Base-by-base conservation (phyloP, 1,140 invertebrate genomes). In the Drosophila azteca region DNA sequence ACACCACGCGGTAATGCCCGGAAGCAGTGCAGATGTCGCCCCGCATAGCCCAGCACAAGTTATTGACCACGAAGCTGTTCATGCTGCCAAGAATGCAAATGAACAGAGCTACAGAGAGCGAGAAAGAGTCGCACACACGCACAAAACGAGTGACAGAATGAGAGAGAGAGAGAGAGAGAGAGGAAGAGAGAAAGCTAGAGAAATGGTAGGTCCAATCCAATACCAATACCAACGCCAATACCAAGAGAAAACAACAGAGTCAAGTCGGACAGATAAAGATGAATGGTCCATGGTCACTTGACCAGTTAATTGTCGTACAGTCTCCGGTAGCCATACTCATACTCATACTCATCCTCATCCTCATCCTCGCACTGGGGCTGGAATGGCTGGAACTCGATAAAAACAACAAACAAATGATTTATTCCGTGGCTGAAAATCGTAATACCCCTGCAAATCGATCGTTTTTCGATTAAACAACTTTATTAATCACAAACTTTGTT, bases 1-100 rank as follows among this genome's bases (percentile, higher is more conserved):
- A 87, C 81, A 85, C 81, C 81, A 82, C 87, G 69, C 70, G 73
- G 45, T 81, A 87, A 87, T 85, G 81, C 82, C 81, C 81, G 81
- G 81, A 85, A 85, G 81, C 81, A 85, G 78, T 54, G 57, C 81
- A 85, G 82, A 85, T 87, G 81, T 85, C 81, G 82, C 77, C 63
- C 53, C 59, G 76, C 73, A 71, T 65, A 70, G 82, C 52, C 6
- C 48, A 58, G 66, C 45, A 61, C 60, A 63, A 81, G 61, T 81
- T 85, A 78, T 85, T 76, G 68, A 20, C 49, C 77, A 62, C 48
- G 67, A 26, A 31, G 44, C 7, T 29, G 6, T 9, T 13, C 51
- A 11, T 54, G 24, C 17, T 35, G 35, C 64, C 51, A 49, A 35
- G 54, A 50, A 73, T 61, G 62, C 61, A 59, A 67, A 68, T 51